Base-by-base conservation (phyloP, 2,113 vertebrate species). In the Bubo blakistoni region DNA sequence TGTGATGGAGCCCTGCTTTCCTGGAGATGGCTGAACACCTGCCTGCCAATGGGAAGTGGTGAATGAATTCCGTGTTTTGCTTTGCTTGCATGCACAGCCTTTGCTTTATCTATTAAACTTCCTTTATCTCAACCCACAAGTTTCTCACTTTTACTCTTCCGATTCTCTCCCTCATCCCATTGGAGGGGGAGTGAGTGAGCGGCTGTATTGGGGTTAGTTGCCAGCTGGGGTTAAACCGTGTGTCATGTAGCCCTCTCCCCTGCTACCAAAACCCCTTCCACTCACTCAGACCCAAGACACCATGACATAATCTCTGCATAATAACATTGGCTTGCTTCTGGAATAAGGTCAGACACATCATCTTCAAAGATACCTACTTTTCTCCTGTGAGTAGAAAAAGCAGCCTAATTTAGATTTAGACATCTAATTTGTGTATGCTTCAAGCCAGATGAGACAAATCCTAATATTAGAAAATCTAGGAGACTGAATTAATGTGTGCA, bases 81-180 rank as follows among this genome's bases (percentile, higher is more conserved):
- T 55, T 61, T 67, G 13, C 34, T 34, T 59, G 4, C 16, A 9
- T 20, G 34, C 29, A 12, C 7, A 70, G 55, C 6, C 47, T 77
- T 66, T 0, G 1, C 7, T 91, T 83, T 62, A 32, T 54, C 29
- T n/a, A 27, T 69, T 66, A 30, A 44, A 57, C 17, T 34, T 10
- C 44, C 19, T 78, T 55, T 61, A 40, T 61, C 25, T 72, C 52
- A 55, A 15, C 20, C 44, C n/a, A 12, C 3, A 18, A 63, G 29
- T 46, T 88, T 79, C 24, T n/a, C 38, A 73, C 14, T 83, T 78
- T 57, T 57, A 52, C 36, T 21, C 51, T 67, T 57, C 34, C 27
- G 24, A 3, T 30, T 72, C 52, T 17, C 0, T 0, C 0, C 20
- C 26, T 11, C 8, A 51, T 57, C 27, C 72, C 61, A 66, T 34